A percentile compares a stretch with the other conserved stretches of the same genome.
These are phyloP conservation scores for Acropora yongei DNA, from an alignment of 64 coral and sea anemone genomes.

Conservation along the genomic window DNA sequence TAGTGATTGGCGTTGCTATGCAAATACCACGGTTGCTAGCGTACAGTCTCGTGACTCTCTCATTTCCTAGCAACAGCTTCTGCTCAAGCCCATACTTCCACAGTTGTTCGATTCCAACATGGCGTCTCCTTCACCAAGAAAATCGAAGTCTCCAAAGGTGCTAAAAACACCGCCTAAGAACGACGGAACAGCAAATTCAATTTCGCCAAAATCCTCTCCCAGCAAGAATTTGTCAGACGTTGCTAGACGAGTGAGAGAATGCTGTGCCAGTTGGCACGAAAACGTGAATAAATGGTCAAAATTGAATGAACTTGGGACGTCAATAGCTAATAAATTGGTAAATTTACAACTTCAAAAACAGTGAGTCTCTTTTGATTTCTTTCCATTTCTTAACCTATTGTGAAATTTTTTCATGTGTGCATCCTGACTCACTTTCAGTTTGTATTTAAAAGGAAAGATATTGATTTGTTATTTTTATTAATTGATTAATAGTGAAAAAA, in stretches of 20 bases:
- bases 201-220: conserved; percentile 53
- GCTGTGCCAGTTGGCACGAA: conserved; percentile 87
- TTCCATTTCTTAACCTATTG: background rate
- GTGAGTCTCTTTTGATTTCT: conserved; percentile 39
- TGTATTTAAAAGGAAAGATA: too few species aligned
- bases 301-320: conserved; percentile 65
- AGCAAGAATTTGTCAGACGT: conserved; percentile 67
- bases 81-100: conserved; percentile 50
- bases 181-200: conserved; percentile 32
- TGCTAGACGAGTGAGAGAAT: conserved; percentile 72
- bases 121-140: conserved; percentile 69
- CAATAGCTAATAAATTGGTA: conserved; percentile 86
- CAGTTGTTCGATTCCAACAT: conserved; percentile 46
- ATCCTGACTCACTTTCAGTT: too few species aligned
- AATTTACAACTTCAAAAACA: conserved; percentile 88
- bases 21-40: conserved; percentile 66
- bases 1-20: conserved; percentile 66
- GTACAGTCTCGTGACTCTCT: background rate
- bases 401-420: too few species aligned
- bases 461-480: too few species aligned
- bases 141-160: conserved; percentile 51
- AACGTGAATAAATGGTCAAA: conserved; percentile 82
- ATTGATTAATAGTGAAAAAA: too few species aligned
- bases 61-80: conserved; percentile 57
- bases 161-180: conserved; percentile 68